Percentiles rank a stretch among this genome's conserved stretches.
phyloP scores from a whole-genome alignment of 2,113 vertebrate genomes.

The Chrysochloris asiatica region DNA sequence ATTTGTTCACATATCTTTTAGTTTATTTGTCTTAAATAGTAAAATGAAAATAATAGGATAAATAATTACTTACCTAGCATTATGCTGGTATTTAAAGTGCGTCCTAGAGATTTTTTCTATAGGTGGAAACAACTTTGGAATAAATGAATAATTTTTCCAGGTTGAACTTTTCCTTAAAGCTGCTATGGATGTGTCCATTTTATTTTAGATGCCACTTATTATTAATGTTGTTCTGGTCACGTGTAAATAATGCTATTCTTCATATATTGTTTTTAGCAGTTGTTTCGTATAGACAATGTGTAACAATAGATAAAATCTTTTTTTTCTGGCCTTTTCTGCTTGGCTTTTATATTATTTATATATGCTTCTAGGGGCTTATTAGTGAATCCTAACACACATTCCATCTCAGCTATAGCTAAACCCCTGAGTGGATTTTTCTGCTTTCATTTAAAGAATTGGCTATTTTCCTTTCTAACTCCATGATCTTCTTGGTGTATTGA shows the following conservation, averaged over 20 bases:
- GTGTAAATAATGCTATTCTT: conserved; percentile 47
- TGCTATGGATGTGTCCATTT: conserved; percentile 38
- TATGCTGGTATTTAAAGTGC: conserved; percentile 46
- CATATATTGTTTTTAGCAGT: not conserved
- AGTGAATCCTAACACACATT: conserved; percentile 47
- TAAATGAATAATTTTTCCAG: conserved; percentile 63
- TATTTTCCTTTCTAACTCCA: conserved; percentile 36
- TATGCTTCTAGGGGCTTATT: conserved; percentile 36
- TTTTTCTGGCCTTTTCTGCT: not conserved
- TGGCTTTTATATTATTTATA: not conserved
- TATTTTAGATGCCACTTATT: conserved; percentile 38
- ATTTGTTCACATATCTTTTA: conserved; percentile 24
- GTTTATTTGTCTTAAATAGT: conserved; percentile 59
- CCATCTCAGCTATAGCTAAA: conserved; percentile 24
- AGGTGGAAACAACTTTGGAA: conserved; percentile 64
- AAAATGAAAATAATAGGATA: conserved; percentile 63
- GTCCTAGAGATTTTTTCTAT: conserved; percentile 57
- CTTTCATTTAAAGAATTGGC: conserved; percentile 44
- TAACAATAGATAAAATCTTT: not conserved
- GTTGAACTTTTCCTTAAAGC: too few relatives aligned
- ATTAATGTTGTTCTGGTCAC: conserved; percentile 24
- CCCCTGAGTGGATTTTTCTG: conserved; percentile 35
- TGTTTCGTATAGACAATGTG: not conserved
- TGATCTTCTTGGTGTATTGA: conserved; percentile 43
- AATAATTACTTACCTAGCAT: conserved; percentile 27